Percentiles rank a stretch among this genome's conserved stretches.
phyloP scores from a whole-genome alignment of 2,888 invertebrate genomes.

The Perizoma flavofasciatum region DNA sequence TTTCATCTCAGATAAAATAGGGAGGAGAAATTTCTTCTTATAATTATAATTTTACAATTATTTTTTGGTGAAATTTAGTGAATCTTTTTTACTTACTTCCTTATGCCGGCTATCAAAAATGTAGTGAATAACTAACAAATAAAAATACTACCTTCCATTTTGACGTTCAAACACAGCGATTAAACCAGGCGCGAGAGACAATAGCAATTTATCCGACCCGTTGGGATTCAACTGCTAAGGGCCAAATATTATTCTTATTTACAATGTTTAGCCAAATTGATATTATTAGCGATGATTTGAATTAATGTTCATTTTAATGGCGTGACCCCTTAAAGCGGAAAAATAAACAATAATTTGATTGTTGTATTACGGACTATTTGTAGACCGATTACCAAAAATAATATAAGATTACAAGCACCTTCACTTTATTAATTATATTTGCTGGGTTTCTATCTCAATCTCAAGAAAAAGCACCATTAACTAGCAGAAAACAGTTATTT shows the following conservation, averaged over 20 bases:
- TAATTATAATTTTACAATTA: no score
- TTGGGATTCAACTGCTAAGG: conserved; percentile 26
- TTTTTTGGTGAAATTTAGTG: no score
- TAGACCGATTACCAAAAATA: not conserved
- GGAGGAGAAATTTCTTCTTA: no score
- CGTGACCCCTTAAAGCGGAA: not conserved
- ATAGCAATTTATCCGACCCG: conserved; percentile 25
- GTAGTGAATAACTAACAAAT: not conserved
- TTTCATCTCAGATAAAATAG: no score
- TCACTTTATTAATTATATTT: no score
- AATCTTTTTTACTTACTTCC: no score
- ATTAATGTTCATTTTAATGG: conserved; percentile 7
- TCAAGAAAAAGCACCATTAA: no score
- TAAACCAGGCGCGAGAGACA: conserved; percentile 5
- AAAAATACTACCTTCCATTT: not conserved
- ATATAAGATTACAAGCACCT: no score
- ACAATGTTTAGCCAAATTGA: conserved; percentile 23
- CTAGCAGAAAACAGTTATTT: no score
- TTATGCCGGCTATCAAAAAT: not conserved
- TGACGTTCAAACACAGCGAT: conserved; percentile 13
- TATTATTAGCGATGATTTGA: conserved; percentile 12
- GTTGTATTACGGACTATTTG: not conserved
- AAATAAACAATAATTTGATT: not conserved
- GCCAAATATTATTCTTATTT: conserved; percentile 33
- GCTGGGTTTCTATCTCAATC: no score